Conservation (phyloP, 1,140 invertebrate species). For the Drosophila auraria region DNA sequence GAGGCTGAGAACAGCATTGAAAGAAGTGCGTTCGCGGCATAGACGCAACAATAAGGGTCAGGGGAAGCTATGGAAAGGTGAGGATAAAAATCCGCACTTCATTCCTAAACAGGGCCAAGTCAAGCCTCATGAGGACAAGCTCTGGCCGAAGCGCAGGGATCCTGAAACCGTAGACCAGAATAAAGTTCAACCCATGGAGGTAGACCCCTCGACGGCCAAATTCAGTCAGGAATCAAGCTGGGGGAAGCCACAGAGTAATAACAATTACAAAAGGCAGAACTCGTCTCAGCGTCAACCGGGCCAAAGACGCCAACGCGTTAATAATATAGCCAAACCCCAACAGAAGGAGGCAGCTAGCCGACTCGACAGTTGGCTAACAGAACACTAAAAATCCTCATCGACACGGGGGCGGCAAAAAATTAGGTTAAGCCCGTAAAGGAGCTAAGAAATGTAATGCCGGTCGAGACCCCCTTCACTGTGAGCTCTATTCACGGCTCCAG, state of each 20-base stretch:
- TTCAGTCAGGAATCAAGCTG: background rate
- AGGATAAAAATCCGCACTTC: no score
- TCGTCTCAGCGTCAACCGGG: conserved; percentile 20
- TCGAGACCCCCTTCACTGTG: no score
- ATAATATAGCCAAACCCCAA: conserved; percentile 25
- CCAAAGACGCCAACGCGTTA: conserved; percentile 27
- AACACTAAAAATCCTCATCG: conserved; percentile 36
- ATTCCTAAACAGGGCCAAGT: no score
- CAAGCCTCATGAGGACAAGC: no score
- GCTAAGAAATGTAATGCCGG: no score
- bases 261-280: conserved; percentile 18
- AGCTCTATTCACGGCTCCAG: no score
- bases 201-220: conserved; percentile 6
- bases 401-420: background rate
- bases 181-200: conserved; percentile 4
- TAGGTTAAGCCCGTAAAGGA: background rate
- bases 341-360: background rate
- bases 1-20: no score
- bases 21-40: no score
- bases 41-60: no score
- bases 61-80: no score
- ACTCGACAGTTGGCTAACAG: conserved; percentile 30
- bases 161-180: background rate
- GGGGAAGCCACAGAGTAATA: conserved; percentile 13
- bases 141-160: no score